Conservation (phyloP, 2,113 vertebrate species). For the Rattus rattus region DNA sequence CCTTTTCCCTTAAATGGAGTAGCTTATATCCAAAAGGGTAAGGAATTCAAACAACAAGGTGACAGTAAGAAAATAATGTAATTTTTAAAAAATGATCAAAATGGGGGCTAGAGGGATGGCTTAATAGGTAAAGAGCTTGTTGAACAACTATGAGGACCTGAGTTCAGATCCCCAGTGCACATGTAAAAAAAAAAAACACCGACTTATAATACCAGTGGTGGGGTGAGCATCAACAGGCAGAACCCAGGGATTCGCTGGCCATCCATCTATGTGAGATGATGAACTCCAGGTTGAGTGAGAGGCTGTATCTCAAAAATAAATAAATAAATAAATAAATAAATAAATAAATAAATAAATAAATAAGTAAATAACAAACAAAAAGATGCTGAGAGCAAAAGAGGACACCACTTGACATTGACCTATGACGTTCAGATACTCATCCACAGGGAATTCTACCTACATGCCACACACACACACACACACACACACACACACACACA, state of each 20-base stretch:
- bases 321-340: not conserved
- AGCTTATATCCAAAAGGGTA: not conserved
- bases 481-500: not conserved
- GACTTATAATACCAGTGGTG: not conserved
- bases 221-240: not conserved
- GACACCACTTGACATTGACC: not conserved
- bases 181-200: not conserved
- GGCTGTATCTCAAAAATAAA: not conserved
- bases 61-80: not conserved
- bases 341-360: not conserved
- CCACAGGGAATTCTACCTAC: not conserved
- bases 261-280: not conserved
- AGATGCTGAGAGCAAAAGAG: not conserved
- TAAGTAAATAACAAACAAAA: not conserved
- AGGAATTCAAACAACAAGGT: not conserved
- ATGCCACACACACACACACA: not conserved
- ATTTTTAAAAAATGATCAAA: not conserved
- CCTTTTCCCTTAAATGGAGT: not conserved
- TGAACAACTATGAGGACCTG: too few relatives aligned
- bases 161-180: not conserved
- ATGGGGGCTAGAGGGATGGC: not conserved
- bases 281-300: not conserved
- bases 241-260: not conserved
- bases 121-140: not conserved
- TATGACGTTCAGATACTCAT: not conserved